Base-by-base conservation (phyloP, 2,797 vertebrate species). In the Cyclopterus lumpus region DNA sequence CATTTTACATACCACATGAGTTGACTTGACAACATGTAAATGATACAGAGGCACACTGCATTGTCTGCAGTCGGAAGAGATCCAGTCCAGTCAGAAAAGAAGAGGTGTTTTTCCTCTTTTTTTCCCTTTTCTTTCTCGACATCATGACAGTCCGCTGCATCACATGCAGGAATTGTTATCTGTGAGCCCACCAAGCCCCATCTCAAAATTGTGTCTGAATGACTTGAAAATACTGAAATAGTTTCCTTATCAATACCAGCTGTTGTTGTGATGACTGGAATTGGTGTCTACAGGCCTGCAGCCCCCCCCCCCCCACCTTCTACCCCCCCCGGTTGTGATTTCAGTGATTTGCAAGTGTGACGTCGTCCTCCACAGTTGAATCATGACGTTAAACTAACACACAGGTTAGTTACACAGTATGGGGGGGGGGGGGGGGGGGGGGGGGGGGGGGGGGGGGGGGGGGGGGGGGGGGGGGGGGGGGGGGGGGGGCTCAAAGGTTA, bases 161-260 rank as follows among this genome's bases (percentile, higher is more conserved):
- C 54, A n/a, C n/a, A n/a, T n/a, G n/a, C n/a, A 28, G 20, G 7
- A 28, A 22, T 14, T 8, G 22, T 18, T 38, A 30, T n/a, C 30
- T 26, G 20, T 15, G 58, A 42, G 40, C n/a, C 10, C 10, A 10
- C 14, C n/a, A 0, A 4, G 38, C 44, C 40, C 61, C n/a, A n/a
- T 63, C 55, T 57, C 61, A 48, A 22, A 26, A 44, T 2, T 61
- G 24, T 22, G 40, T 40, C n/a, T 55, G 20, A 71, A 44, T 66
- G 57, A 66, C 30, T 68, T 5, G 18, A 46, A n/a, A 54, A 32
- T 1, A 12, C 68, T 30, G 24, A 26, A 77, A 60, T 38, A 42
- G 46, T 48, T 71, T 16, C 14, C 14, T 80, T 40, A 82, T 86
- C 58, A 40, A 26, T 66, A 58, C 26, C 61, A 81, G 65, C 72